Evolutionary conservation across 2,888 invertebrate genomes (phyloP), one percentile per base, ranked within the genome.

Genomic region (Craniophora ligustri): DNA sequence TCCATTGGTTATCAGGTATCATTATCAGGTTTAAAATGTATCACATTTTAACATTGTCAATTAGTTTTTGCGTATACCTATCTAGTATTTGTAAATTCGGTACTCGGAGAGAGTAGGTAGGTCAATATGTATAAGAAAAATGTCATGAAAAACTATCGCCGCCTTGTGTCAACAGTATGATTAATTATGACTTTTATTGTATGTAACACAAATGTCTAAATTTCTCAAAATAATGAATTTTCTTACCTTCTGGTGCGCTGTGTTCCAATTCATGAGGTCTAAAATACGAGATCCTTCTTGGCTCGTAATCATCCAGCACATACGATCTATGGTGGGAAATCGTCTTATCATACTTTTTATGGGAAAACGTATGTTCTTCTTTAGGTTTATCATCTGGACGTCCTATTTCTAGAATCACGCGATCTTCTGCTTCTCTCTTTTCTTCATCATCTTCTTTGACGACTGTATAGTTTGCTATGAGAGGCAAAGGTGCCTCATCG

Each of bases 311-410:
- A n/a, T 93, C 92, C 31, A 93, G 66, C 50, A 92, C 88, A 53
- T 92, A 93, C 1, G 93, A 90, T 40, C 92, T 82, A 53, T 90
- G 93, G 62, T 93, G 92, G 0, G 93, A 89, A 62, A 89, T 93
- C 0, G 93, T 94, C 67, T 93, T 94, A 49, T 94, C 94, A 46
- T 94, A 94, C 64, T 94, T 94, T 76, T 94, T 94, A 56, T 94
- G 94, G 0, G 92, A 93, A 57, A 94, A 94, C 15, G 92, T 93
- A 7, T 81, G 83, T 58, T 92, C 92, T 60, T 93, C 92, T 47
- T 76, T 85, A 0, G 90, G 89, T 18, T 83, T 89, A 1, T 93
- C 93, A n/a, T 92, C 93, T 49, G 86, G 92, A 1, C 90, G 79
- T 4, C 94, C 94, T 64, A 94, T 94, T 82, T 94, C 94, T 54